Evolutionary conservation across 2,888 invertebrate genomes (phyloP), one percentile per base, ranked within the genome.

Genomic region (Lepetodrilus schrolli): DNA sequence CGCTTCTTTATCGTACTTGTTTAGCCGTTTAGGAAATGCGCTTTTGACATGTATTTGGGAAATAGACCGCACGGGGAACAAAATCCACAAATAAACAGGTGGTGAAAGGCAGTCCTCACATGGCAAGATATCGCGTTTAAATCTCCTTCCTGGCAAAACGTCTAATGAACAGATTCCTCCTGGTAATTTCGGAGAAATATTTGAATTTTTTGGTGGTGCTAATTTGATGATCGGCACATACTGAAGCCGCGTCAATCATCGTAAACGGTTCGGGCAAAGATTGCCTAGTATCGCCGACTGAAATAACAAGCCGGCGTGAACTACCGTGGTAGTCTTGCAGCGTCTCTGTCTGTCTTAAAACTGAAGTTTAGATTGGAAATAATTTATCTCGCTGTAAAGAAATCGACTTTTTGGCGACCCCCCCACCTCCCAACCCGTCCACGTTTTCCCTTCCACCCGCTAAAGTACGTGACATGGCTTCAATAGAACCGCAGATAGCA

Each of bases 401-500:
- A 30, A 58, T n/a, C n/a, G n/a, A n/a, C n/a, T n/a, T n/a, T n/a
- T n/a, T n/a, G n/a, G n/a, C n/a, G n/a, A n/a, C n/a, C n/a, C n/a
- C n/a, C n/a, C n/a, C n/a, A n/a, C n/a, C n/a, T n/a, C n/a, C n/a
- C n/a, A 30, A 17, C 34, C 30, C 8, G 34, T n/a, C 58, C 34
- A 17, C 17, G 43, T 58, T 58, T 58, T 34, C 26, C 13, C 2
- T 30, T 30, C 58, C 58, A 30, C 58, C 58, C 58, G 58, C 30
- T 13, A 34, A 8, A 58, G 10, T 26, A n/a, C 58, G 58, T 58
- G 34, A 58, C 58, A 58, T 34, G 17, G 30, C 30, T 26, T 58
- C 58, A 58, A 58, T 58, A 58, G 58, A 23, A 58, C 26, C 30
- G 30, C 58, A 10, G 58, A 58, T 58, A 58, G 34, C 58, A 58